phyloP scores from a whole-genome alignment of 2,797 vertebrate genomes.

The Silurus lanzhouensis region DNA sequence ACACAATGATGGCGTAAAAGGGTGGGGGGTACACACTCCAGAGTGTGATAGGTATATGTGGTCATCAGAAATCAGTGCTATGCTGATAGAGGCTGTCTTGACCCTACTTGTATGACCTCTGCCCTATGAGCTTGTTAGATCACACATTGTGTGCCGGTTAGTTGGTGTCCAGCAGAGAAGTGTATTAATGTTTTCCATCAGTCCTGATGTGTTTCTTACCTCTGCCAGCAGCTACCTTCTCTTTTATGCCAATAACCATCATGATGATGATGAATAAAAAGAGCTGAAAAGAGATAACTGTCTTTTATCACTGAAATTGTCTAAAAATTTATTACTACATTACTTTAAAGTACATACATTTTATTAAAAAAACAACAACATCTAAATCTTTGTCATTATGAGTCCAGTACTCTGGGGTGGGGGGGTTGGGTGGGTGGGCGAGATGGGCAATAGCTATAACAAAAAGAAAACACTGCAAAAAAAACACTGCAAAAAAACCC shows the following conservation, averaged over 20 bases:
- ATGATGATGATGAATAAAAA: constrained; percentile 80
- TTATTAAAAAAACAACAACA: background rate
- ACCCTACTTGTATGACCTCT: constrained; percentile 84
- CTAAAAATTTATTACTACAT: background rate
- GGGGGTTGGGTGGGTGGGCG: no score
- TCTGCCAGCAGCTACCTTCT: constrained; percentile 79
- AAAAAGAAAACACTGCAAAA: background rate
- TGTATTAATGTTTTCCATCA: constrained; percentile 82
- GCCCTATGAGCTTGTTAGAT: constrained; percentile 69
- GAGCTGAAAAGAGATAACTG: constrained; percentile 50
- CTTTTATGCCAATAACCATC: constrained; percentile 82
- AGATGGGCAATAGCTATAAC: background rate
- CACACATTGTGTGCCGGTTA: constrained; percentile 80
- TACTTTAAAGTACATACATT: background rate
- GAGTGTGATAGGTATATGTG: constrained; percentile 69
- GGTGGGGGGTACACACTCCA: constrained; percentile 74
- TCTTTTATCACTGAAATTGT: background rate
- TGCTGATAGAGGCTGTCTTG: constrained; percentile 83
- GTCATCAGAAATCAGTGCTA: constrained; percentile 45
- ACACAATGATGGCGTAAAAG: constrained; percentile 50
- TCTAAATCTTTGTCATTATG: background rate
- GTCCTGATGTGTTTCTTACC: constrained; percentile 79
- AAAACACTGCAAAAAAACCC: background rate
- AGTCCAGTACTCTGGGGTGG: background rate
- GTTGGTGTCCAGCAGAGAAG: constrained; percentile 77